These are phyloP conservation scores for Leucozona laternaria DNA, from an alignment of 2,888 invertebrate genomes.

Conservation along the genomic window DNA sequence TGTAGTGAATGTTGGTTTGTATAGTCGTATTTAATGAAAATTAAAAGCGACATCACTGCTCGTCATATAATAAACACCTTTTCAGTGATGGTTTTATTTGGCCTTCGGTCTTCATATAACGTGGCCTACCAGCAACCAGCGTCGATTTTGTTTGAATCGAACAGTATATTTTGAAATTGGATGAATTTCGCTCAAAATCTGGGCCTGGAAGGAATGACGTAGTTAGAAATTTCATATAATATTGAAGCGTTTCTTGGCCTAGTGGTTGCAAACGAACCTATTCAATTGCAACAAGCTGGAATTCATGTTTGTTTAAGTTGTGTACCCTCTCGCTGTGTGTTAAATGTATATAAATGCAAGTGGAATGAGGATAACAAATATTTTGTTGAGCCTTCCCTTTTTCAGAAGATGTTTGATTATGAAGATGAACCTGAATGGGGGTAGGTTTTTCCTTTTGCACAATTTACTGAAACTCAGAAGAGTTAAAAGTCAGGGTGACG, in stretches of 20 bases:
- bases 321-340: background rate
- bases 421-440: background rate
- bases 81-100: background rate
- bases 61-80: too few species aligned
- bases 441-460: conserved; percentile 6
- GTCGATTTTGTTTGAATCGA: conserved; percentile 16
- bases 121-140: background rate
- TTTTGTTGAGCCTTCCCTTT: conserved; percentile 58
- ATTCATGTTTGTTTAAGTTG: conserved; percentile 1
- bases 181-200: conserved; percentile 61
- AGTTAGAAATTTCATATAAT: conserved; percentile 35
- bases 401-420: conserved; percentile 12
- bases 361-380: conserved; percentile 63
- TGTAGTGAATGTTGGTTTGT: too few species aligned
- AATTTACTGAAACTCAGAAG: background rate
- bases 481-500: conserved; percentile 38
- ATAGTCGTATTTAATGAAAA: too few species aligned
- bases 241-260: conserved; percentile 8
- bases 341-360: background rate
- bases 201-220: conserved; percentile 73
- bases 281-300: conserved; percentile 55
- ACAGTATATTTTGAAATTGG: conserved; percentile 26
- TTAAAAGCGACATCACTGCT: too few species aligned
- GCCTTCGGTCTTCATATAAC: conserved; percentile 13
- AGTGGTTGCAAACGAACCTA: conserved; percentile 36